Percentiles rank a stretch among this genome's conserved stretches.
These are phyloP conservation scores for Drosophila orena DNA, from an alignment of 1,140 invertebrate species.

Conservation along the genomic window DNA sequence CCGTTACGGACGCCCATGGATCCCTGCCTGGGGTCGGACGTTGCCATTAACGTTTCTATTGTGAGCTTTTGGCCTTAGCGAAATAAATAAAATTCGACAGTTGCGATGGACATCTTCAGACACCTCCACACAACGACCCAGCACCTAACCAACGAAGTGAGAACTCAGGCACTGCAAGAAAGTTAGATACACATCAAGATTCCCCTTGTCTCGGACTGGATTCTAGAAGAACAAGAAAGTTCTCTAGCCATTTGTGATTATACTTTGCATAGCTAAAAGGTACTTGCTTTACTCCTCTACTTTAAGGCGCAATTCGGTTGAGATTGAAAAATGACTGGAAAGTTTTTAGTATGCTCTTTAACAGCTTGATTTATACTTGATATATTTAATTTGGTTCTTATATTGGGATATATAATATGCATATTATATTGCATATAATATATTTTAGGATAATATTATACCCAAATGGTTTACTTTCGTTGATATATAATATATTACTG, in stretches of 20 bases:
- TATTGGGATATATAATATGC: too few species aligned
- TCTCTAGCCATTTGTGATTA: not conserved
- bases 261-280: not conserved
- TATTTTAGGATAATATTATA: too few species aligned
- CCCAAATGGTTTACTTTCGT: too few species aligned
- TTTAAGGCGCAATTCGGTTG: too few species aligned
- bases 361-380: too few species aligned
- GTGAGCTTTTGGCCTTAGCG: constrained; percentile 80
- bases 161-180: constrained; percentile 32
- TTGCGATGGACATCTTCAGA: constrained; percentile 64
- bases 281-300: too few species aligned
- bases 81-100: constrained; percentile 83
- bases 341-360: too few species aligned
- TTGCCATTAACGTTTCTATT: constrained; percentile 82
- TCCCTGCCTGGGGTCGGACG: constrained; percentile 39
- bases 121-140: constrained; percentile 27
- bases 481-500: too few species aligned
- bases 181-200: not conserved
- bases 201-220: not conserved
- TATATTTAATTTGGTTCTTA: too few species aligned
- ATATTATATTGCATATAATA: too few species aligned
- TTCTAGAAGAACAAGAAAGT: not conserved
- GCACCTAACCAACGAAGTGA: constrained; percentile 8
- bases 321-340: too few species aligned
- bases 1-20: constrained; percentile 66